Evolutionary conservation across 2,888 invertebrate species (phyloP).

Genomic region (Polydrusus tereticollis): DNA sequence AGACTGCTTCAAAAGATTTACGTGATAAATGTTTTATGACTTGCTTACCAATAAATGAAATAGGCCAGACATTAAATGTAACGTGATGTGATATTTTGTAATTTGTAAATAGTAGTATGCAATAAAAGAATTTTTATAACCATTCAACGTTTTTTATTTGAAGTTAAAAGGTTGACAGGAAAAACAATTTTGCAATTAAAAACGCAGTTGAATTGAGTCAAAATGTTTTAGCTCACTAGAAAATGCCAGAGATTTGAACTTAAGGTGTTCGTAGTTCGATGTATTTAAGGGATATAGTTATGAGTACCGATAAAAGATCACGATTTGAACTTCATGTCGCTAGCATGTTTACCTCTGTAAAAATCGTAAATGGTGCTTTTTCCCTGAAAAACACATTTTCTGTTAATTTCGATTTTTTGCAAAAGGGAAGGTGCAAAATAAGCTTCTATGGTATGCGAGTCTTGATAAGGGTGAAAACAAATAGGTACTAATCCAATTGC

Average conservation of each 20-base stretch:
- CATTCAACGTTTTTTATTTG: neutral
- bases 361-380: too few relatives aligned
- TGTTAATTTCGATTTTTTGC: neutral
- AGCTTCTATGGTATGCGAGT: neutral
- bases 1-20: neutral
- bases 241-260: too few relatives aligned
- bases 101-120: conserved; percentile 28
- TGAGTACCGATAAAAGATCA: too few relatives aligned
- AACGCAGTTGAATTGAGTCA: too few relatives aligned
- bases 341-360: too few relatives aligned
- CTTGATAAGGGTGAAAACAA: neutral
- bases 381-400: neutral
- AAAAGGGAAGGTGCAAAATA: neutral
- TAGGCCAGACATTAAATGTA: conserved; percentile 10
- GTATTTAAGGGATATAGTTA: too few relatives aligned
- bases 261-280: too few relatives aligned
- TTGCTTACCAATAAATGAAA: neutral
- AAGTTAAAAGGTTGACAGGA: too few relatives aligned
- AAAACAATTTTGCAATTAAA: too few relatives aligned
- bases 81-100: conserved; percentile 33
- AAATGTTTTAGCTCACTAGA: too few relatives aligned
- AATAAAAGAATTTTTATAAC: neutral
- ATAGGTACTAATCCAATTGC: neutral
- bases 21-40: conserved; percentile 4
- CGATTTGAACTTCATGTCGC: too few relatives aligned